phyloP scores from a whole-genome alignment of 2,797 vertebrate genomes.

The Heteromormyrus szaboi region DNA sequence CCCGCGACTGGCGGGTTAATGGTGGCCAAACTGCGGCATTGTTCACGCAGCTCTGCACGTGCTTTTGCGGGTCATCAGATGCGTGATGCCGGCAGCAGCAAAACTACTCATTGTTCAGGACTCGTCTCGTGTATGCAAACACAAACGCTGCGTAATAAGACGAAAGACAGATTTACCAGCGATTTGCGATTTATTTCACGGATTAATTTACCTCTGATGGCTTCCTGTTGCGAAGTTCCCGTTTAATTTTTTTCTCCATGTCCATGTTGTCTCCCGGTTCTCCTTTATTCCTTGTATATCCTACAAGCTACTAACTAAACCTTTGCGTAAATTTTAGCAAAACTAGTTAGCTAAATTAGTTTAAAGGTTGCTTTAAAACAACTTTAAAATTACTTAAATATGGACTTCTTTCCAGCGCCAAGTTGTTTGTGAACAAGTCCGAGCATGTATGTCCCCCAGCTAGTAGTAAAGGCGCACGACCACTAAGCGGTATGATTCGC shows the following conservation, averaged over 20 bases:
- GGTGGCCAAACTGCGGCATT: not conserved
- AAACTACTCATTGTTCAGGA: not conserved
- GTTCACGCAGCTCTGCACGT: not conserved
- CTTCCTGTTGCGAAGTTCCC: conserved; percentile 47
- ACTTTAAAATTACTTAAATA: not conserved
- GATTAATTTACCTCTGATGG: conserved; percentile 38
- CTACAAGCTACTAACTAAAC: not conserved
- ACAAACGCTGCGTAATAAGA: not conserved
- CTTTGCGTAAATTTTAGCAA: not conserved
- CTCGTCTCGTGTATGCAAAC: not conserved
- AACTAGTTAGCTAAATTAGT: not conserved
- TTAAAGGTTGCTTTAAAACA: not conserved
- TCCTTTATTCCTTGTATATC: not conserved
- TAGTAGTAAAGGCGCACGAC: not conserved
- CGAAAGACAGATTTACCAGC: not conserved
- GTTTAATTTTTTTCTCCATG: conserved; percentile 39
- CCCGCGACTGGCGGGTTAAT: not conserved
- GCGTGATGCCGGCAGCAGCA: not conserved
- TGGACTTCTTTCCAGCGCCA: not conserved
- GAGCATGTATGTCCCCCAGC: not conserved
- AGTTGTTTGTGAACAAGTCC: not conserved
- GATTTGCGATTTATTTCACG: not conserved
- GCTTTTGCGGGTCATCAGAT: not conserved
- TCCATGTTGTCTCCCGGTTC: conserved; percentile 31
- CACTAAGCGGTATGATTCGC: not conserved